Evolutionary conservation across 2,797 vertebrate species (phyloP).

Genomic region (Lutjanus argentimaculatus): DNA sequence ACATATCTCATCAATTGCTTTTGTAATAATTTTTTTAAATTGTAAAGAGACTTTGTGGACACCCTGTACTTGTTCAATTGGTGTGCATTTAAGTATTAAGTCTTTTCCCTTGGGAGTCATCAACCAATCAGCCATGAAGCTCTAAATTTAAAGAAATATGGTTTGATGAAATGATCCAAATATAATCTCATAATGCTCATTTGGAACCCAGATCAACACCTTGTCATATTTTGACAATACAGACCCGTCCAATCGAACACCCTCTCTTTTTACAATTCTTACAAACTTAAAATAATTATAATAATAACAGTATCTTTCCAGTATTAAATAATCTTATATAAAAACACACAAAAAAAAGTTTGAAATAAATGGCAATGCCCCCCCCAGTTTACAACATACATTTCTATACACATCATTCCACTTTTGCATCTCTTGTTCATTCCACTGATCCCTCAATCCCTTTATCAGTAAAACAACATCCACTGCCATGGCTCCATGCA

Average conservation of each 20-base stretch:
- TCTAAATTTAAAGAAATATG: conserved; percentile 3
- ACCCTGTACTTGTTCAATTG: too few relatives aligned
- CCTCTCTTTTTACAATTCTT: conserved; percentile 50
- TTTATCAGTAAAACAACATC: conserved; percentile 45
- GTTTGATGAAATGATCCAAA: conserved; percentile 34
- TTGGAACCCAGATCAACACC: conserved; percentile 44
- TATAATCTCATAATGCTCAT: conserved; percentile 9
- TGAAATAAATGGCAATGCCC: conserved; percentile 68
- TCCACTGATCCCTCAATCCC: conserved; percentile 31
- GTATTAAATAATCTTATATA: conserved; percentile 91
- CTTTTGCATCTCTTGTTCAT: conserved; percentile 29
- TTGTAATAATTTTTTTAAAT: too few relatives aligned
- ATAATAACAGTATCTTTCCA: conserved; percentile 86
- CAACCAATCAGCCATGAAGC: conserved; percentile 17
- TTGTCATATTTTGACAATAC: conserved; percentile 39
- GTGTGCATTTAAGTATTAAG: not conserved
- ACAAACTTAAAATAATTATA: conserved; percentile 78
- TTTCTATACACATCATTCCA: conserved; percentile 66
- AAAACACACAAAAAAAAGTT: conserved; percentile 81
- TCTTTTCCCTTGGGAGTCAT: not conserved
- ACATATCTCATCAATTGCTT: too few relatives aligned
- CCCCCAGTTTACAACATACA: conserved; percentile 60
- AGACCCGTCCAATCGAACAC: conserved; percentile 59
- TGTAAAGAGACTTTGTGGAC: too few relatives aligned
- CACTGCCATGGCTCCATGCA: conserved; percentile 76